phyloP scores from a whole-genome alignment of 1,140 invertebrate genomes.

The Psix sp. region DNA sequence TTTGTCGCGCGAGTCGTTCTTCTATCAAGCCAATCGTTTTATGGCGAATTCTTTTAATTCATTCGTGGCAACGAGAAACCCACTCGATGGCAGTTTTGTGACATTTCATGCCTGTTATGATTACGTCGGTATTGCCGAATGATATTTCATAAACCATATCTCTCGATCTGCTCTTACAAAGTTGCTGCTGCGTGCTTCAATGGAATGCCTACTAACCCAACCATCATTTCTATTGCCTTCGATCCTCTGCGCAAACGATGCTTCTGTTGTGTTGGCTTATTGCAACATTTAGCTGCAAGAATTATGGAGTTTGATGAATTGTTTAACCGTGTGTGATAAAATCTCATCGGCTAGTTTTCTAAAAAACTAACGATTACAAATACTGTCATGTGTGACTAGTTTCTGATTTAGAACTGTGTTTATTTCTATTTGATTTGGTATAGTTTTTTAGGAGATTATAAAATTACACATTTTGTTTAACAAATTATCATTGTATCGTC shows the following conservation, averaged over 20 bases:
- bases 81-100: slow-evolving; percentile 57
- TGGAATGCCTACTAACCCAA: slow-evolving; percentile 15
- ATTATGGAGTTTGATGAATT: no score
- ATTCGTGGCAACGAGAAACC: slow-evolving; percentile 58
- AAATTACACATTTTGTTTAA: no score
- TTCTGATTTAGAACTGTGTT: no score
- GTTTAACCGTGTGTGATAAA: no score
- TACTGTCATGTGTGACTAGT: no score
- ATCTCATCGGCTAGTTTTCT: no score
- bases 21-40: slow-evolving; percentile 63
- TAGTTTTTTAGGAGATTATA: no score
- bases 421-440: no score
- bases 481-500: no score
- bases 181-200: slow-evolving; percentile 11
- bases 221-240: slow-evolving; percentile 10
- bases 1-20: slow-evolving; percentile 14
- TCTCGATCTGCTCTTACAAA: slow-evolving; percentile 22
- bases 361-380: no score
- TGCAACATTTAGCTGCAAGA: slow-evolving; percentile 13
- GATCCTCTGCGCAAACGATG: background rate
- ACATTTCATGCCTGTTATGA: slow-evolving; percentile 49
- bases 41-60: slow-evolving; percentile 74
- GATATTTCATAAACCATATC: slow-evolving; percentile 55
- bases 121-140: slow-evolving; percentile 36
- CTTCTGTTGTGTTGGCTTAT: slow-evolving; percentile 10